Evolutionary conservation across 2,113 vertebrate species (phyloP), one percentile per base, ranked within the genome.

Genomic region (Engystomops pustulosus): DNA sequence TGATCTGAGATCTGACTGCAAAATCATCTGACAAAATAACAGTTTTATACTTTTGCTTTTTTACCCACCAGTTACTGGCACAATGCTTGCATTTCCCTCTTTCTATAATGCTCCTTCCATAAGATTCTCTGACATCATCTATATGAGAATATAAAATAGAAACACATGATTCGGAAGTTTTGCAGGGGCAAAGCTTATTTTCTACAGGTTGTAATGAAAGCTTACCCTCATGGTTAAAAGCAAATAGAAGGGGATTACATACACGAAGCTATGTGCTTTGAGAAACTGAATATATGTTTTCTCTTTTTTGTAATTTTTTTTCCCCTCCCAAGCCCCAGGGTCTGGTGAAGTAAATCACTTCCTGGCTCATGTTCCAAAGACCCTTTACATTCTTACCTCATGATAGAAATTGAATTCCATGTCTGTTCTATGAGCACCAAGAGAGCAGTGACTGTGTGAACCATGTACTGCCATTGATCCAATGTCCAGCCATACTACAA

Each of bases 311-410:
- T 67, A 76, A 49, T 25, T 47, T 77, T 84, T 68, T 47, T 77
- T 84, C 55, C 45, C 82, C 60, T 67, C 72, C 74, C 82, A 84
- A 84, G 58, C 82, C 82, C 82, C 62, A 47, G 82, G 82, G 82
- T 78, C 44, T 55, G 82, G 72, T 68, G 51, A 84, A 84, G 60
- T 84, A 77, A 84, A 77, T 84, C 82, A 77, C 82, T 77, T 84
- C 82, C 72, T 84, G 72, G 74, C 81, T 83, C 60, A 62, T 47
- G 27, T 83, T 83, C 71, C 51, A 76, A 83, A 76, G 71, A 76
- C 71, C 81, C 70, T 83, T 84, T 82, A 68, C 72, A 53, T 78
- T 69, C 72, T 76, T 65, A 83, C 81, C 45, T 76, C 81, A 84
- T 77, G 47, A 45, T 51, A 53, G 82, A 78, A 69, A 78, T 25